Conservation (phyloP, 2,888 invertebrate genomes). For the Prenolepis imparis region DNA sequence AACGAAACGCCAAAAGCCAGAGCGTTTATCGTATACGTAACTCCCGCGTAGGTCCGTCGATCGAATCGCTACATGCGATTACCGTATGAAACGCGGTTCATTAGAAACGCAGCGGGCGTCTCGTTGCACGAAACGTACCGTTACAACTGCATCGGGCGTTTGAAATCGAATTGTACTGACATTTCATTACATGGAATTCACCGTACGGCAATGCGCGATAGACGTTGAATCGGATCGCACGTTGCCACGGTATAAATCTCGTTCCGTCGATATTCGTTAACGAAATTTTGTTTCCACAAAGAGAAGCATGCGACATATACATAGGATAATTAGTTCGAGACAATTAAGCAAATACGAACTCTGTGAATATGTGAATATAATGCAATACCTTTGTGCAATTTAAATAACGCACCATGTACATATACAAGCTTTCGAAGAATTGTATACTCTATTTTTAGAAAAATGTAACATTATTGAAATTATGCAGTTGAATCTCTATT, state of each 20-base stretch:
- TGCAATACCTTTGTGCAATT: neutral
- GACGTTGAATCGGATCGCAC: slow-evolving; percentile 38
- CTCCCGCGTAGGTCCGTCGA: slow-evolving; percentile 19
- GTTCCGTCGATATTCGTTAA: slow-evolving; percentile 47
- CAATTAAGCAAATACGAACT: slow-evolving; percentile 16
- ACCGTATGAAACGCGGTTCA: slow-evolving; percentile 54
- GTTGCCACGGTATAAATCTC: slow-evolving; percentile 32
- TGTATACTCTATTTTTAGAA: neutral
- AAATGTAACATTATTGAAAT: slow-evolving; percentile 2
- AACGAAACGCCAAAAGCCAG: slow-evolving; percentile 50
- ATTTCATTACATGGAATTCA: slow-evolving; percentile 56
- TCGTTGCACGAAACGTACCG: slow-evolving; percentile 31
- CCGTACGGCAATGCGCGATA: slow-evolving; percentile 41
- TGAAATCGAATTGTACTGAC: slow-evolving; percentile 50
- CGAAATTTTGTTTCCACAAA: slow-evolving; percentile 40
- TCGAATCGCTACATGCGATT: slow-evolving; percentile 45
- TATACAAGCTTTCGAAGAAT: neutral
- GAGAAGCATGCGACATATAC: neutral
- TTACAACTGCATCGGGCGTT: slow-evolving; percentile 41
- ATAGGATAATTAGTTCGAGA: neutral
- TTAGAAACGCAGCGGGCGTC: slow-evolving; percentile 49
- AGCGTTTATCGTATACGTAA: slow-evolving; percentile 48
- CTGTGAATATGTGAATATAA: neutral
- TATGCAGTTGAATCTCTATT: neutral
- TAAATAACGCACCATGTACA: neutral